Evolutionary conservation across 2,888 invertebrate species (phyloP).

Genomic region (Lasiommata megera): DNA sequence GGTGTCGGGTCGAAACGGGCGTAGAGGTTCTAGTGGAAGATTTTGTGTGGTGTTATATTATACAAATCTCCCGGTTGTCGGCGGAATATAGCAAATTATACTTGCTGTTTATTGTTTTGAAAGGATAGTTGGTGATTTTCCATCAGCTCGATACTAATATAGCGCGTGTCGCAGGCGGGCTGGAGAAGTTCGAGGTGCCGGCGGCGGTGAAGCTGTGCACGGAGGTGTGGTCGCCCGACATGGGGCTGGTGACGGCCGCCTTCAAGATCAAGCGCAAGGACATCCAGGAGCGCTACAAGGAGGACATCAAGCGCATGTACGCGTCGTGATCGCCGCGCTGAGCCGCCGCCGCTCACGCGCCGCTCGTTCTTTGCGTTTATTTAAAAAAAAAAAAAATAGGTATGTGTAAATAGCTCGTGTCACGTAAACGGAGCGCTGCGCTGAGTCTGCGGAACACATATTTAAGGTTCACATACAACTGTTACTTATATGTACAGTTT

Average conservation of each 20-base stretch:
- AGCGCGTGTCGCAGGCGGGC: slow-evolving; percentile 91
- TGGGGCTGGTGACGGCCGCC: slow-evolving; percentile 98
- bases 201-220: slow-evolving; percentile 92
- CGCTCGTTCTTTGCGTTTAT: not conserved
- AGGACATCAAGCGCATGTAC: slow-evolving; percentile 96
- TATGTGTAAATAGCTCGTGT: not conserved
- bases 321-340: slow-evolving; percentile 85
- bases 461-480: no score
- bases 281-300: slow-evolving; percentile 95
- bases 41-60: no score
- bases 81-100: no score
- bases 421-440: not conserved
- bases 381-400: not conserved
- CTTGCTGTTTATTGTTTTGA: no score
- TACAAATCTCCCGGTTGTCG: no score
- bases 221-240: slow-evolving; percentile 98
- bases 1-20: no score
- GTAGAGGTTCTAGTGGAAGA: no score
- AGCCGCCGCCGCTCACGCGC: not conserved
- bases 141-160: no score
- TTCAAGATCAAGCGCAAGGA: slow-evolving; percentile 98
- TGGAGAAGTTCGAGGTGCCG: slow-evolving; percentile 96
- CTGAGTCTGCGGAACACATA: no score
- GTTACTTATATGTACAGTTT: no score
- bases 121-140: no score